These are phyloP conservation scores for Drosophila mimetica DNA, from an alignment of 2,888 invertebrate species.

Conservation along the genomic window DNA sequence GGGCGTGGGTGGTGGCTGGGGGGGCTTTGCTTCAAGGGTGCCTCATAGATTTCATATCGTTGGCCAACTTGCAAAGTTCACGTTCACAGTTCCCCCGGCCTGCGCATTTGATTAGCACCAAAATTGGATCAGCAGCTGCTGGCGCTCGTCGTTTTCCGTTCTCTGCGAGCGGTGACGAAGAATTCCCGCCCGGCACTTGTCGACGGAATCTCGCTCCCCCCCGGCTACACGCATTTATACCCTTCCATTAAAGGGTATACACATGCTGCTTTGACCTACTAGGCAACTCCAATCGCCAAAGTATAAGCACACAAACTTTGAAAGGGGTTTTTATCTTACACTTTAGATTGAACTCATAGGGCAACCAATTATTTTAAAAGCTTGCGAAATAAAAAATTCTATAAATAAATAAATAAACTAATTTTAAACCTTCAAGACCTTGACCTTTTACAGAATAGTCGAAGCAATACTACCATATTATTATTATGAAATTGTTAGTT, in stretches of 20 bases:
- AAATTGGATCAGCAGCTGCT: constrained; percentile 62
- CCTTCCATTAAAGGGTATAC: background rate
- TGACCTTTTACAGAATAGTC: background rate
- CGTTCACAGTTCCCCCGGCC: constrained; percentile 44
- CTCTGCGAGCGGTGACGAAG: constrained; percentile 15
- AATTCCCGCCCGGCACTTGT: constrained; percentile 21
- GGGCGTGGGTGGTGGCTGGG: constrained; percentile 9
- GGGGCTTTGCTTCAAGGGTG: background rate
- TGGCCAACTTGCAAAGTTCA: constrained; percentile 31
- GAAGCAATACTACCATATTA: too few relatives aligned
- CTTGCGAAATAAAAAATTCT: background rate
- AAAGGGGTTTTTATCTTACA: too few relatives aligned
- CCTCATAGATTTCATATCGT: constrained; percentile 27
- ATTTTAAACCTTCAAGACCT: background rate
- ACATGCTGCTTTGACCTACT: too few relatives aligned
- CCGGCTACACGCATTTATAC: constrained; percentile 2
- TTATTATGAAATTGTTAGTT: too few relatives aligned
- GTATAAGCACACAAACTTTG: background rate
- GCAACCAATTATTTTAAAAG: background rate
- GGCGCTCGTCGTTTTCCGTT: constrained; percentile 17
- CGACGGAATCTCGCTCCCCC: constrained; percentile 1
- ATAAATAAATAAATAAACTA: background rate
- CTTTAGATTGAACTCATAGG: too few relatives aligned
- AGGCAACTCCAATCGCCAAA: background rate
- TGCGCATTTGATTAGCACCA: constrained; percentile 72